Evolutionary conservation across 2,797 vertebrate species (phyloP).

Genomic region (Molothrus ater): DNA sequence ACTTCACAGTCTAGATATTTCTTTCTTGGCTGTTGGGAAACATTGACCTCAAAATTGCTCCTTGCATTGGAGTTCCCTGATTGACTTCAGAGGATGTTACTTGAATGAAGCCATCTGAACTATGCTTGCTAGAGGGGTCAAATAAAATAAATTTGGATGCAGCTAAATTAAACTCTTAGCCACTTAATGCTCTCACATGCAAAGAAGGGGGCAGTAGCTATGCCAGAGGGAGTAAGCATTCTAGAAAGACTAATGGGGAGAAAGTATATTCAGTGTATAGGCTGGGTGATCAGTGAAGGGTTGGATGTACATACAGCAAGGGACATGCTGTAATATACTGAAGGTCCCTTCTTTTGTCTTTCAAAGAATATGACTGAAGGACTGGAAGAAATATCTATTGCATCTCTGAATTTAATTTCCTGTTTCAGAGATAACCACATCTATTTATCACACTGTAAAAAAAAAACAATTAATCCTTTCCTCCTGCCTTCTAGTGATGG

Average conservation of each 20-base stretch:
- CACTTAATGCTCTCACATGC: neutral
- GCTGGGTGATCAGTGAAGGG: neutral
- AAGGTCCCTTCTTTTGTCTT: neutral
- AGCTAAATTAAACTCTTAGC: neutral
- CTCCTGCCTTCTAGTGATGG: neutral
- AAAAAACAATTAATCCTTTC: neutral
- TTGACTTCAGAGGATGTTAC: neutral
- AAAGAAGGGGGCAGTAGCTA: neutral
- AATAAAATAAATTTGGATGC: neutral
- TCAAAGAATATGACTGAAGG: neutral
- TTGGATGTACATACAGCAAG: neutral
- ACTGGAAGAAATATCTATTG: neutral
- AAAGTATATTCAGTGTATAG: neutral
- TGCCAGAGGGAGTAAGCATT: neutral
- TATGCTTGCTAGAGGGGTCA: neutral
- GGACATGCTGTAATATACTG: neutral
- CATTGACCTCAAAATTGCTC: neutral
- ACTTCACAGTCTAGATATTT: neutral
- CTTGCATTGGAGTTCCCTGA: neutral
- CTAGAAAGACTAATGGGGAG: neutral
- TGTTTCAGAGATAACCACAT: neutral
- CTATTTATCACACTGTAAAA: neutral
- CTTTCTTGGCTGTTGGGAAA: conserved; percentile 26
- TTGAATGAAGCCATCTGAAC: neutral
- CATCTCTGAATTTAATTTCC: neutral